Conservation (phyloP, 2,797 vertebrate genomes). For the Apodemus agrarius region DNA sequence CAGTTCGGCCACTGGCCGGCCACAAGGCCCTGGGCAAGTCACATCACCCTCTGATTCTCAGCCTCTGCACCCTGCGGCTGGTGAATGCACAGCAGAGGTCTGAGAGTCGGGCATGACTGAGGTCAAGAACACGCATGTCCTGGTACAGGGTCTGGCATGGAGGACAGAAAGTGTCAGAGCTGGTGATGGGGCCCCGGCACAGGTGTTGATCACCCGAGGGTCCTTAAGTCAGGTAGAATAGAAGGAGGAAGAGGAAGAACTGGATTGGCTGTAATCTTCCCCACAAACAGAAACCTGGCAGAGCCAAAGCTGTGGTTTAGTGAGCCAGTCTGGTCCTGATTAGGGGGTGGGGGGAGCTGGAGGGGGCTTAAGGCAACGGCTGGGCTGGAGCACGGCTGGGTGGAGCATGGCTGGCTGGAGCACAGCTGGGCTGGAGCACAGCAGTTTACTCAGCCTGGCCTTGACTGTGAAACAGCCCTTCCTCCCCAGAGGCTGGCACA, state of each 20-base stretch:
- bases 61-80: not conserved
- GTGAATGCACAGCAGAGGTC: accelerated
- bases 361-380: no score
- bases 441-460: accelerated
- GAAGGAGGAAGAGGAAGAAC: not conserved
- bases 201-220: not conserved
- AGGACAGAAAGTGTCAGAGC: not conserved
- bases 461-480: not conserved
- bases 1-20: not conserved
- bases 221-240: not conserved
- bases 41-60: not conserved
- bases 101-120: not conserved
- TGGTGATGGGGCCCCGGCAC: not conserved
- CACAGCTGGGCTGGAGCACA: not conserved
- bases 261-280: not conserved
- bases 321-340: not conserved
- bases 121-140: not conserved
- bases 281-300: not conserved
- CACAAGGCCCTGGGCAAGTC: not conserved
- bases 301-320: not conserved
- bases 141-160: accelerated
- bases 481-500: not conserved
- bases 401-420: no score
- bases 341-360: not conserved
- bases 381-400: no score